Conservation (phyloP, 2,113 vertebrate genomes). For the Siniperca chuatsi region DNA sequence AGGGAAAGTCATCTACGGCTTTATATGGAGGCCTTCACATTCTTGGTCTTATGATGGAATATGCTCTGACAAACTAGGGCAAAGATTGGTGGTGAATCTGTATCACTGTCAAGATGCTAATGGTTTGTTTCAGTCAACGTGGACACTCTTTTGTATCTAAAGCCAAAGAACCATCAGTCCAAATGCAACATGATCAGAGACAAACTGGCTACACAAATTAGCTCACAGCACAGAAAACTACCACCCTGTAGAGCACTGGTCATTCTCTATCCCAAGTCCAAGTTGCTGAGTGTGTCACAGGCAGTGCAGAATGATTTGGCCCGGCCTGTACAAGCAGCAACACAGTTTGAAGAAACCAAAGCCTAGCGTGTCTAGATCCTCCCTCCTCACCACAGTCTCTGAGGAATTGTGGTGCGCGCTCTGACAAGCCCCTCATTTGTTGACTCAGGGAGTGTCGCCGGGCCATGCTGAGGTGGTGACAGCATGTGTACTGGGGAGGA, state of each 20-base stretch:
- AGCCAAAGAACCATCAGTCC: conserved; percentile 25
- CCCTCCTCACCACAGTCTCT: conserved; percentile 74
- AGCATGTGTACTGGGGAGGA: conserved; percentile 58
- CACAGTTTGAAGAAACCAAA: conserved; percentile 77
- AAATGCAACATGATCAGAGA: conserved; percentile 18
- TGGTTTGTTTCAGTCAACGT: conserved; percentile 16
- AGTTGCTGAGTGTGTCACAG: conserved; percentile 31
- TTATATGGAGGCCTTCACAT: conserved; percentile 12
- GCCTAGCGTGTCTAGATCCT: conserved; percentile 72
- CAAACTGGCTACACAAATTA: conserved; percentile 38
- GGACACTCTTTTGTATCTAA: conserved; percentile 8
- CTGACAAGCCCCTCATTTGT: conserved; percentile 83
- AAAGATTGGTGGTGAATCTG: conserved; percentile 3
- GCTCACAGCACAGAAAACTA: conserved; percentile 33
- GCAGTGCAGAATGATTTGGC: conserved; percentile 42
- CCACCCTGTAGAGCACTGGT: conserved; percentile 39
- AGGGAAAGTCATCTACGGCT: conserved; percentile 57
- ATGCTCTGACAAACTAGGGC: neutral
- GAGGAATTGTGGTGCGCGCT: conserved; percentile 83
- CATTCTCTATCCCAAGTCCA: conserved; percentile 32
- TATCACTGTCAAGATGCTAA: conserved; percentile 2
- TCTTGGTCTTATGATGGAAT: conserved; percentile 25
- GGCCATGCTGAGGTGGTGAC: conserved; percentile 81
- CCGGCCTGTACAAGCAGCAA: conserved; percentile 56
- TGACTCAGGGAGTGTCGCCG: conserved; percentile 85